A percentile compares a stretch with the other conserved stretches of the same genome.
phyloP scores from a whole-genome alignment of 2,797 vertebrate genomes.

The Loris lydekkerianus region DNA sequence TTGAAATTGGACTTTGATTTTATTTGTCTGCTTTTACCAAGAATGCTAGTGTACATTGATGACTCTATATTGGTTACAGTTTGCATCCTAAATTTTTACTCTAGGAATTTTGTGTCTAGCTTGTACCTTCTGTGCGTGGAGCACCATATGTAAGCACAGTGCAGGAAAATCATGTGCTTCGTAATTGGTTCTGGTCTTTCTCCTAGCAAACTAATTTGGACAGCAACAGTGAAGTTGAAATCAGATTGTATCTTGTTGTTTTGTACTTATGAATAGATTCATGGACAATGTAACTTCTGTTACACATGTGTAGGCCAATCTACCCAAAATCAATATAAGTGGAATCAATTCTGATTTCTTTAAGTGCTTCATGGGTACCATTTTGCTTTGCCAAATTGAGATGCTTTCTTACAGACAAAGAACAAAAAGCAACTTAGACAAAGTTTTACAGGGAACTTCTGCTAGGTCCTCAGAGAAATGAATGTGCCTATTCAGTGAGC shows the following conservation, averaged over 20 bases:
- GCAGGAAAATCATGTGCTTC: not conserved
- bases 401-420: constrained; percentile 22
- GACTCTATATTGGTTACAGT: not conserved
- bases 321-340: not conserved
- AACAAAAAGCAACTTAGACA: not conserved
- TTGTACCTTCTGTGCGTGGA: constrained; percentile 1
- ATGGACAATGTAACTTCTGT: not conserved
- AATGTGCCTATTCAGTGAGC: constrained; percentile 1
- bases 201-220: not conserved
- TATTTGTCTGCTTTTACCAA: constrained; percentile 1
- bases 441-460: not conserved
- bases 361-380: not conserved
- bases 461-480: not conserved
- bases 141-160: not conserved
- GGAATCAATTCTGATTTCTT: constrained; percentile 4
- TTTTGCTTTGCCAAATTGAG: not conserved
- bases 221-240: not conserved
- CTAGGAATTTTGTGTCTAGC: not conserved
- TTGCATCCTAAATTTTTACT: constrained; percentile 4
- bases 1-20: not conserved
- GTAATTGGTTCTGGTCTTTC: not conserved
- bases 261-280: not conserved
- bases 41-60: not conserved
- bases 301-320: not conserved
- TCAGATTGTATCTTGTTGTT: not conserved